Conservation (phyloP, 92 coral and sea anemone species). For the Parazoanthus atlanticus region DNA sequence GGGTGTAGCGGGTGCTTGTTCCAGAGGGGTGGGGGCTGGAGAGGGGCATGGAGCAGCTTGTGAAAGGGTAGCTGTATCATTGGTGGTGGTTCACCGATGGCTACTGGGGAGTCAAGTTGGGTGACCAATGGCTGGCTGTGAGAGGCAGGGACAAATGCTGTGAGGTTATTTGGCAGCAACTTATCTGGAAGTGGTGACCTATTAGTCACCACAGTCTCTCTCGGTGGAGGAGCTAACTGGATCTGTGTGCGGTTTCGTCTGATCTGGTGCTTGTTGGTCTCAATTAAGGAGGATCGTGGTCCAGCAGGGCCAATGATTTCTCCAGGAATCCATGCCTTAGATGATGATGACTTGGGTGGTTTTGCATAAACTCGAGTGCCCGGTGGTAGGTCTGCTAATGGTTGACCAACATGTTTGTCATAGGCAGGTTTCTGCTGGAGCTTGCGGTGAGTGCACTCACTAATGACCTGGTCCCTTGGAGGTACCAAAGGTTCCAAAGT, state of each 20-base stretch:
- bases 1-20: too few species aligned
- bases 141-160: not conserved
- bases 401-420: conserved; percentile 53
- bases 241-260: conserved; percentile 49
- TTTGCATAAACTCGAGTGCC: not conserved
- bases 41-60: not conserved
- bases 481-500: conserved; percentile 38
- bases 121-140: conserved; percentile 3
- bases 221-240: conserved; percentile 29
- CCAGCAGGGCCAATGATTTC: conserved; percentile 45
- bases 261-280: conserved; percentile 27
- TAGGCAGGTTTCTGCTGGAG: conserved; percentile 50
- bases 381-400: conserved; percentile 5
- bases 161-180: not conserved
- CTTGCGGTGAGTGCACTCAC: conserved; percentile 35
- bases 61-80: not conserved
- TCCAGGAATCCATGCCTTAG: conserved; percentile 60
- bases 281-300: conserved; percentile 46
- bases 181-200: conserved; percentile 27
- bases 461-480: conserved; percentile 46
- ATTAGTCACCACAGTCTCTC: not conserved
- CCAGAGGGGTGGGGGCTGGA: not conserved
- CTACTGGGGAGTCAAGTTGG: conserved; percentile 5
- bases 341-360: conserved; percentile 30
- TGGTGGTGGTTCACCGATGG: not conserved